phyloP scores from a whole-genome alignment of 1,140 invertebrate genomes.

The Venustaconcha ellipsiformis region DNA sequence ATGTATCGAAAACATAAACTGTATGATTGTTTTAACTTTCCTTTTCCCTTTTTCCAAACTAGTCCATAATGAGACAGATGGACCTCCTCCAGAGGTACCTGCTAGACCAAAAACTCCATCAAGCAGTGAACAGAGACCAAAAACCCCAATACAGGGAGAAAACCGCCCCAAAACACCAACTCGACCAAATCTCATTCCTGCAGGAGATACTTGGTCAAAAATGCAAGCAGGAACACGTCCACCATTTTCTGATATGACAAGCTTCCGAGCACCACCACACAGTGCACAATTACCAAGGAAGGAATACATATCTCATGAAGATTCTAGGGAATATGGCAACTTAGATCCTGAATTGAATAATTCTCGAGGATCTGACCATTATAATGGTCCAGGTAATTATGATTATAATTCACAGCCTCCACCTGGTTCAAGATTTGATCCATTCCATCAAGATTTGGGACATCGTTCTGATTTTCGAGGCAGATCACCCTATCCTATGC shows the following conservation, averaged over 20 bases:
- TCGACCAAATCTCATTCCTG: constrained; percentile 28
- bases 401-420: constrained; percentile 47
- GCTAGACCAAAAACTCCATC: constrained; percentile 41
- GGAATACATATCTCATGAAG: constrained; percentile 30
- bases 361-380: constrained; percentile 38
- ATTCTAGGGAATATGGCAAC: constrained; percentile 28
- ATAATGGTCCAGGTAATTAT: constrained; percentile 32
- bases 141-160: constrained; percentile 48
- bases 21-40: background rate
- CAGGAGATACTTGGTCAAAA: constrained; percentile 32
- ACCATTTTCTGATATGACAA: constrained; percentile 23
- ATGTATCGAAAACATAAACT: too few species aligned
- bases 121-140: constrained; percentile 40
- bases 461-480: constrained; percentile 22
- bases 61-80: constrained; percentile 31
- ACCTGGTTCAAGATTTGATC: constrained; percentile 52
- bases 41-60: background rate
- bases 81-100: constrained; percentile 30
- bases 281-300: constrained; percentile 41
- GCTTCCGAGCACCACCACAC: constrained; percentile 23
- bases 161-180: constrained; percentile 59
- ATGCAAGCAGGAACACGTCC: constrained; percentile 19
- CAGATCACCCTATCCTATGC: constrained; percentile 42
- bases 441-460: constrained; percentile 21
- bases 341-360: constrained; percentile 40